Base-by-base conservation (phyloP, 2,888 invertebrate species). In the Trichopoda pennipes region DNA sequence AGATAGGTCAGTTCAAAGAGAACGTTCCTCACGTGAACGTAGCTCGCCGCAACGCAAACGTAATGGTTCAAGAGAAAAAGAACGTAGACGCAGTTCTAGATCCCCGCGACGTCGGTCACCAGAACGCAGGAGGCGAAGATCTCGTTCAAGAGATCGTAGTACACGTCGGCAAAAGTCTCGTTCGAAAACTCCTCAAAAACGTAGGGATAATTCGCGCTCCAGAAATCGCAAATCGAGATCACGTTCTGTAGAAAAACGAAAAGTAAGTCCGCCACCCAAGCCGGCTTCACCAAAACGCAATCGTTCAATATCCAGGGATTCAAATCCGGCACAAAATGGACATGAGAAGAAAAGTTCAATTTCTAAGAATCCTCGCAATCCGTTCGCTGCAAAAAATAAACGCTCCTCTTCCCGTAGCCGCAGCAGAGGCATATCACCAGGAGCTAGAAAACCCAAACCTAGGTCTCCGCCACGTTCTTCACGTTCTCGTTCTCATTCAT, bases 1-100 rank as follows among this genome's bases (percentile, higher is more conserved):
- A 56, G 91, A 89, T 17, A 77, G 83, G 55, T 84, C 84, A 14
- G 49, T 70, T 2, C 78, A 77, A 44, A 80, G 80, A 14, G 83
- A 85, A 6, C 89, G 87, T 47, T 86, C 88, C 3, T 88, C 89
- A 14, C 90, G 91, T 53, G 92, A 92, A 80, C 87, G 88, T 16
- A 80, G 78, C 44, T 85, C 85, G 17, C 80, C 85, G n/a, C 79
- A 79, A 42, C 69, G 80, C 38, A 85, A 86, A 47, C 88, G 87
- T 69, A 88, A 87, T 70, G 86, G 86, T 72, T 86, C 87, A 10
- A 58, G 80, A 3, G 81, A 82, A 84, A 87, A 81, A 17, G 84
- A 84, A 17, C 84, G 84, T 32, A 74, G 86, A 17, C 86, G 87
- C 21, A 85, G 85, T 21, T 86, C 87, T 32, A 86, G 87, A 58